phyloP scores from a whole-genome alignment of 2,113 vertebrate species.

The Oenanthe melanoleuca region DNA sequence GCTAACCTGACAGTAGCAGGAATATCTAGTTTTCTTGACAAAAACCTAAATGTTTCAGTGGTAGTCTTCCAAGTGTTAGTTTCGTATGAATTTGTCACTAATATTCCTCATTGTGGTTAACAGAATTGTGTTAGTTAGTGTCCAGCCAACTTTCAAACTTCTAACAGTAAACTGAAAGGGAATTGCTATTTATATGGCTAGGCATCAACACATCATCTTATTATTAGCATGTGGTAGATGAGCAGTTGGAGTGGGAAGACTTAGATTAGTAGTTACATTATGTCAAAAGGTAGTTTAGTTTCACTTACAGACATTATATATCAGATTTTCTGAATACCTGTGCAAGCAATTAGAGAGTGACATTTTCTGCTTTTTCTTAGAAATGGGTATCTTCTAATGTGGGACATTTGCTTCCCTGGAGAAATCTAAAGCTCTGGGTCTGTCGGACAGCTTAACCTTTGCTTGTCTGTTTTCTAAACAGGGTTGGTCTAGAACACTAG shows the following conservation, averaged over 20 bases:
- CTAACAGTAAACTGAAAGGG: not conserved
- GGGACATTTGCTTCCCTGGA: not conserved
- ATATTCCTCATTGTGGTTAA: not conserved
- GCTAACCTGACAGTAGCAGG: not conserved
- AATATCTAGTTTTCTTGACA: not conserved
- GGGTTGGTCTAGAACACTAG: not conserved
- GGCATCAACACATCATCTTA: not conserved
- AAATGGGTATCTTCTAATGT: not conserved
- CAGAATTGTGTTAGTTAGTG: not conserved
- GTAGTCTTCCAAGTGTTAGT: not conserved
- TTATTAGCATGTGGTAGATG: not conserved
- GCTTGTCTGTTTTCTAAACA: not conserved
- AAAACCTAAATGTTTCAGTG: not conserved
- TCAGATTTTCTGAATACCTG: not conserved
- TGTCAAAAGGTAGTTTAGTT: not conserved
- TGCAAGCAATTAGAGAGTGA: not conserved
- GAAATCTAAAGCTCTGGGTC: not conserved
- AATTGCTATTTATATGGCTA: rapidly evolving
- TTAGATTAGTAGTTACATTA: not conserved
- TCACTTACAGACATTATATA: not conserved
- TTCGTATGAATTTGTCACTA: not conserved
- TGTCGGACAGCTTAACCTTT: not conserved
- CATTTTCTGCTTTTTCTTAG: rapidly evolving
- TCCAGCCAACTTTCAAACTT: not conserved
- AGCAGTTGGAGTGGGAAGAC: not conserved